Base-by-base conservation (phyloP, 2,888 invertebrate genomes). In the Dinocampus coccinellae region DNA sequence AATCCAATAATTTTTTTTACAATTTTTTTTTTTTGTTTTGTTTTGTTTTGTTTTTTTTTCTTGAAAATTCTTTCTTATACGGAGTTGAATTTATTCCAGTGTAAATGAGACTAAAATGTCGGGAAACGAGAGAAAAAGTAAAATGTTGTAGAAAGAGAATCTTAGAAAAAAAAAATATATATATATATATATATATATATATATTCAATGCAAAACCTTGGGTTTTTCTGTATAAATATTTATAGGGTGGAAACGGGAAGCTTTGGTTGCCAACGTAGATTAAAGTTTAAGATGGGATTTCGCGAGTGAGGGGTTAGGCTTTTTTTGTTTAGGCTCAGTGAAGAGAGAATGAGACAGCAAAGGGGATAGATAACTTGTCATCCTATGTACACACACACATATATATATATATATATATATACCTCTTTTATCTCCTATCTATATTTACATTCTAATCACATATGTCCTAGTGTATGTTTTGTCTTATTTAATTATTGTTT, bases 221-320 rank as follows among this genome's bases (percentile, higher is more conserved):
- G 47, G 47, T 47, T 47, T 47, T 7, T 60, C 52, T 62, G 47
- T 63, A 73, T 73, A 73, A 73, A 75, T 71, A 71, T 73, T 75
- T 75, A 69, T 71, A 69, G 69, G 64, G 36, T 33, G 52, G 10
- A 39, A 13, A 29, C 33, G 73, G 58, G 47, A 36, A 61, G 62
- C 66, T 74, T 74, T 74, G 74, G 69, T 75, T 73, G 67, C 55
- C 58, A 75, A 69, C 71, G 73, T 66, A 73, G 71, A 75, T 75
- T 75, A 73, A 73, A 75, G 60, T 73, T 75, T 75, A 75, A 69
- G 73, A 73, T 75, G 47, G 47, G 47, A 47, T 47, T 47, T 47
- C 9, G 47, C 16, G 16, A 47, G 47, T 16, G 47, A 47, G 47
- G 47, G 16, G 47, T n/a, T 16, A 69, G 70, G n/a, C n/a, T n/a